Percentiles rank a stretch among this genome's conserved stretches.
These are phyloP conservation scores for Ellobius talpinus DNA, from an alignment of 2,113 vertebrate species.

Conservation along the genomic window DNA sequence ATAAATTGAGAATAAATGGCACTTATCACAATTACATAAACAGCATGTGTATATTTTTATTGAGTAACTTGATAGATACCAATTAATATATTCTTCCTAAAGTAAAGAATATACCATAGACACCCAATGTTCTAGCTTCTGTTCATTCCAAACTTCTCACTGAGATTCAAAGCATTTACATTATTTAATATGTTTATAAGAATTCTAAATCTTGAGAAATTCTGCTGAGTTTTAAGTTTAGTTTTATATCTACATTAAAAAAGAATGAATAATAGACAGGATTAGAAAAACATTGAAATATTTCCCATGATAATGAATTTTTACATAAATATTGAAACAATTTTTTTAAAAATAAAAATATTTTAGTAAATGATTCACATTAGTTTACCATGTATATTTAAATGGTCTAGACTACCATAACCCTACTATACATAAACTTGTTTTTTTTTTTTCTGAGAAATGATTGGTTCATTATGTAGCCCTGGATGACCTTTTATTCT, in stretches of 20 bases:
- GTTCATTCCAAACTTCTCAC: background rate
- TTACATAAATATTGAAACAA: background rate
- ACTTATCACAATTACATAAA: no score
- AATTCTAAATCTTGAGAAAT: background rate
- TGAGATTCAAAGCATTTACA: background rate
- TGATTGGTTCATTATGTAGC: background rate
- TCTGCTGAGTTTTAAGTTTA: background rate
- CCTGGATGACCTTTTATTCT: background rate
- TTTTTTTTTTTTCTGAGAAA: background rate
- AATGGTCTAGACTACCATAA: background rate
- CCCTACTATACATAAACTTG: background rate
- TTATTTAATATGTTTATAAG: background rate
- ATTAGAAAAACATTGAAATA: background rate
- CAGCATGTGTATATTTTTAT: no score
- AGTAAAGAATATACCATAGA: background rate
- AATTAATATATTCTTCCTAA: no score
- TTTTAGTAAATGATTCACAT: background rate
- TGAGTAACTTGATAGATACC: no score
- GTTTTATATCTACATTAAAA: background rate
- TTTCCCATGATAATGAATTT: background rate
- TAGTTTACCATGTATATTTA: background rate
- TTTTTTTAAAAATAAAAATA: background rate
- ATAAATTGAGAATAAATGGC: background rate
- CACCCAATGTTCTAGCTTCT: background rate
- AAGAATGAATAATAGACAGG: background rate